Evolutionary conservation across 2,797 vertebrate genomes (phyloP), one percentile per base, ranked within the genome.

Genomic region (Protosalanx chinensis): DNA sequence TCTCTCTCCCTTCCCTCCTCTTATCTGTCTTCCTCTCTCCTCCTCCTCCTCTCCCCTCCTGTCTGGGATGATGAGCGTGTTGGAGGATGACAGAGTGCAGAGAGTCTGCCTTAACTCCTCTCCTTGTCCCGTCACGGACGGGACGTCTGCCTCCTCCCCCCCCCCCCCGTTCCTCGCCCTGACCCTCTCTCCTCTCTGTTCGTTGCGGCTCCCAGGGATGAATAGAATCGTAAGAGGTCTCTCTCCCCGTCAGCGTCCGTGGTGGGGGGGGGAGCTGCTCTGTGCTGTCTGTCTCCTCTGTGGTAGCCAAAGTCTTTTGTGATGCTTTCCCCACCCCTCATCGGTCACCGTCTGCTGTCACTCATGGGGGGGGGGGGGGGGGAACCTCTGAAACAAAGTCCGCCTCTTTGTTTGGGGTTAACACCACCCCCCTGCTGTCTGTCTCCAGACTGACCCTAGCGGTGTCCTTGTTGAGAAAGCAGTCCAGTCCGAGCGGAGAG

Each of bases 201-300:
- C 41, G 74, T 77, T 73, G 81, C 79, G 87, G 85, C 92, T 91
- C 85, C 81, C 93, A 96, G 94, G 94, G 86, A 88, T 92, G 89
- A 95, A 95, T 93, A 94, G 89, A 92, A 94, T 95, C 80, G 94
- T 94, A 95, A 95, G 95, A 94, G 85, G 73, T 85, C 59, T 79
- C 51, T 73, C 49, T 51, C 64, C 23, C 23, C 23, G 23, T 27
- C 23, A 27, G 23, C 23, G 60, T 82, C 60, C 75, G 66, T 29
- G 51, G 76, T 78, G 68, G 65, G 30, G 20, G 69, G n/a, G 0
- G 35, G 18, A 49, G 69, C 12, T 18, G 4, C 32, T 49, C 12
- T 30, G 13, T 6, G 18, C 5, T 35, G 29, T 56, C 5, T n/a
- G 33, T 46, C 51, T 32, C 20, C 20, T 64, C 27, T 13, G 20